Evolutionary conservation across 2,888 invertebrate species (phyloP).

Genomic region (Eupeodes latifasciatus): DNA sequence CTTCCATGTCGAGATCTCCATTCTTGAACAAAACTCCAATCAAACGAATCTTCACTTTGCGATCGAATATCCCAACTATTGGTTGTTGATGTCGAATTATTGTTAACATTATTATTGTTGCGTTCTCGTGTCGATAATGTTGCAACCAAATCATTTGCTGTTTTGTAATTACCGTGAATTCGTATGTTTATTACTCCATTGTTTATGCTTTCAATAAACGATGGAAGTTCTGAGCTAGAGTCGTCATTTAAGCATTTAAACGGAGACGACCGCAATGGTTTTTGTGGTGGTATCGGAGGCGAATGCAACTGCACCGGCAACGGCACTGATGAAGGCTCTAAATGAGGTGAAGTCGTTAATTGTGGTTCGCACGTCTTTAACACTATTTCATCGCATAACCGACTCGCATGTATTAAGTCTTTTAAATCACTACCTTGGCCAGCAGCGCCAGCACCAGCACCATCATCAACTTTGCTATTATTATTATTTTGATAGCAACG

Average conservation of each 20-base stretch:
- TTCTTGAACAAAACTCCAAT: conserved; percentile 91
- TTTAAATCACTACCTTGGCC: conserved; percentile 60
- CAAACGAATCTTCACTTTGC: conserved; percentile 85
- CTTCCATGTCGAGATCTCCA: conserved; percentile 88
- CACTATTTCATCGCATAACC: conserved; percentile 77
- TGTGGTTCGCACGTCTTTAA: conserved; percentile 67
- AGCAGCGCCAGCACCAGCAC: neutral
- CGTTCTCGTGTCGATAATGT: conserved; percentile 83
- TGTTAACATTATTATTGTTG: conserved; percentile 16
- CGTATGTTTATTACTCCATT: conserved; percentile 87
- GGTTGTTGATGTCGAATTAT: conserved; percentile 31
- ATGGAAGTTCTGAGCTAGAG: conserved; percentile 83
- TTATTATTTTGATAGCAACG: conserved; percentile 3
- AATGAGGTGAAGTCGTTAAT: conserved; percentile 34
- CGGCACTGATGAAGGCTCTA: neutral
- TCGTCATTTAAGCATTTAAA: conserved; percentile 25
- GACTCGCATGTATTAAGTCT: conserved; percentile 75
- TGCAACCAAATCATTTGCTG: conserved; percentile 87
- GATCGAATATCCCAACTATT: conserved; percentile 70
- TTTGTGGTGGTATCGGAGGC: neutral
- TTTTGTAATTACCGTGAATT: conserved; percentile 87
- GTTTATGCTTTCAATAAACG: conserved; percentile 84
- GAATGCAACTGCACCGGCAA: neutral
- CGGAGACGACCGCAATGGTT: neutral
- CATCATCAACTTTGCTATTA: neutral